phyloP scores from a whole-genome alignment of 2,113 vertebrate species.

The Pygoscelis adeliae region DNA sequence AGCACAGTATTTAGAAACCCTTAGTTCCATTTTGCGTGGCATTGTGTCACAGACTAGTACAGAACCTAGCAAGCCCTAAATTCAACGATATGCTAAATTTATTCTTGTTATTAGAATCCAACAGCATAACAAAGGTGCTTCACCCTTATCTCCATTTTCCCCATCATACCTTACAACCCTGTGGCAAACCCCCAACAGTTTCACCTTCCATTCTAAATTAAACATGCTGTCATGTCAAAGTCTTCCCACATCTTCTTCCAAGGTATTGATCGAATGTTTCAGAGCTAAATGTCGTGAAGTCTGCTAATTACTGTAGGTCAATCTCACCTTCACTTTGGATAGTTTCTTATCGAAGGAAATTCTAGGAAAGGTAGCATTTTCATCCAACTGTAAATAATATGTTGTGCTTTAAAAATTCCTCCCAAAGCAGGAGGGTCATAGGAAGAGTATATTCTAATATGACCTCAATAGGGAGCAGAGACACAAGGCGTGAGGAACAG shows the following conservation, averaged over 20 bases:
- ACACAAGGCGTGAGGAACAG: neutral
- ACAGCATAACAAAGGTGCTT: neutral
- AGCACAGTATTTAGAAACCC: neutral
- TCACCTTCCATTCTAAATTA: neutral
- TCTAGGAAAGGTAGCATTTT: neutral
- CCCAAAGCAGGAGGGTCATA: neutral
- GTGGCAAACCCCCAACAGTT: neutral
- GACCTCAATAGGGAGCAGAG: neutral
- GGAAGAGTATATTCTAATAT: neutral
- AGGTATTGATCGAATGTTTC: neutral
- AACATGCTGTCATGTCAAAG: neutral
- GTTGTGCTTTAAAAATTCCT: neutral
- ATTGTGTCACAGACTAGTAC: neutral
- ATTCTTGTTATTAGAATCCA: neutral
- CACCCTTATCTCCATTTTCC: slow-evolving; percentile 8
- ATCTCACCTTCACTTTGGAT: neutral
- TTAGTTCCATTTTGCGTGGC: neutral
- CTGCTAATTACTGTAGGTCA: neutral
- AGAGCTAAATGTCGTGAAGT: neutral
- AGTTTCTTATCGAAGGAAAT: neutral
- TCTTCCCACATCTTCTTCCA: neutral
- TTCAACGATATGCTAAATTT: slow-evolving; percentile 26
- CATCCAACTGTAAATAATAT: neutral
- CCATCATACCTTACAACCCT: neutral
- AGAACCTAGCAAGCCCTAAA: neutral